Base-by-base conservation (phyloP, 1,140 invertebrate genomes). In the Anadara kagoshimensis region DNA sequence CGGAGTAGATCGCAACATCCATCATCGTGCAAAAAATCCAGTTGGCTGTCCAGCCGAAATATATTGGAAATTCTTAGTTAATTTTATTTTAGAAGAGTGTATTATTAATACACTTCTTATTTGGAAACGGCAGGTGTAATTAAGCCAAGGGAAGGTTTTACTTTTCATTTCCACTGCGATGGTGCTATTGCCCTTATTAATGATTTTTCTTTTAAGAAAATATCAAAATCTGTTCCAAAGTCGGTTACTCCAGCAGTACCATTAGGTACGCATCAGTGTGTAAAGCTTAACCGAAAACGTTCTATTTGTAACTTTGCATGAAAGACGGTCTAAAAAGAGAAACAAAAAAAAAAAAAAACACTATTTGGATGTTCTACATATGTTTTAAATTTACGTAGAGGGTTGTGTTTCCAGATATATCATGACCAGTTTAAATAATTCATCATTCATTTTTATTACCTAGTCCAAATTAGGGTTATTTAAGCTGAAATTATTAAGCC, bases 21-120 rank as follows among this genome's bases (percentile, higher is more conserved):
- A 69, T 51, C 24, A 36, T n/a, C 36, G 54, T 8, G n/a, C 43
- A 11, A 69, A 59, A 43, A 47, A 69, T 22, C 41, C 41, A 5
- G 36, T 57, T 43, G 66, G 54, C 16, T 8, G 66, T 26, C 43
- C 44, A 14, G 36, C 54, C 2, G 59, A 69, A 26, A n/a, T 59
- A 69, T 69, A 53, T 14, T 69, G 66, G 56, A 69, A 69, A 29
- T 59, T 59, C 20, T 11, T 59, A 10, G 10, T 69, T 43, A 45
- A 58, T 24, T 69, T 69, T 29, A 58, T 69, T 43, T 22, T 69
- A 7, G 43, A 69, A 11, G 22, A 43, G n/a, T 44, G 54, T 43
- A 16, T 44, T 5, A 45, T 59, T 16, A 69, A 69, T 47, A 43
- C 43, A n/a, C 12, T 69, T 58, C 36, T 22, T 58, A 45, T 20